Conservation (phyloP, 1,140 invertebrate genomes). For the Hyles vespertilio region DNA sequence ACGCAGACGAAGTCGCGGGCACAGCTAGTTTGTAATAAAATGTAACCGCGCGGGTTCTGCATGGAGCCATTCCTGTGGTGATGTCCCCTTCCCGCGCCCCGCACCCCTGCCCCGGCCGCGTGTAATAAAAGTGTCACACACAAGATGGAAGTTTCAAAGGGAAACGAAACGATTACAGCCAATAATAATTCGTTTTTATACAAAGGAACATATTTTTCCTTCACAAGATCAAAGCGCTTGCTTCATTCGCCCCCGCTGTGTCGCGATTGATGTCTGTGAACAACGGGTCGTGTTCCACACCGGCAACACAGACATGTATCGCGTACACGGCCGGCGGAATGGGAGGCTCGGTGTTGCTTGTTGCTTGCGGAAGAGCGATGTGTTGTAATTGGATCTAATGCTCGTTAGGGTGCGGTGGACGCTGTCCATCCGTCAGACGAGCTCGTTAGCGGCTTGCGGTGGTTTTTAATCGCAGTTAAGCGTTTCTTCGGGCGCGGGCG, state of each 20-base stretch:
- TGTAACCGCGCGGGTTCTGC: no score
- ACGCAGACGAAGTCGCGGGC: no score
- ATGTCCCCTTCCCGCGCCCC: no score
- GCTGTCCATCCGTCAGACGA: neutral
- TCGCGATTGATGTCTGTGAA: no score
- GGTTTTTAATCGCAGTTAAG: neutral
- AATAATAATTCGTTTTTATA: slow-evolving; percentile 28
- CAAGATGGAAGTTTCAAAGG: slow-evolving; percentile 22
- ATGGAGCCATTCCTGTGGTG: no score
- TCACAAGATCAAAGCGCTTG: slow-evolving; percentile 22
- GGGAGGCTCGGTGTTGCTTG: neutral
- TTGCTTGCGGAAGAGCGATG: slow-evolving; percentile 1
- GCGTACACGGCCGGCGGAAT: no score
- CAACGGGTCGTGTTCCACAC: no score
- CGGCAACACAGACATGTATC: no score
- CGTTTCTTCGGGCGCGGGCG: no score
- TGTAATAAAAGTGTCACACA: slow-evolving; percentile 18
- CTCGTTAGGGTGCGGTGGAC: neutral
- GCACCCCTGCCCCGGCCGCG: neutral
- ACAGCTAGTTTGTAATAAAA: no score
- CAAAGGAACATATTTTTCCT: slow-evolving; percentile 21
- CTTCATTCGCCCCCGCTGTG: no score
- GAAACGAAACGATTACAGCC: slow-evolving; percentile 24
- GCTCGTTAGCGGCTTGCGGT: slow-evolving; percentile 1
- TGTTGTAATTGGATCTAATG: neutral